Base-by-base conservation (phyloP, 2,113 vertebrate species). In the Isichthys henryi region DNA sequence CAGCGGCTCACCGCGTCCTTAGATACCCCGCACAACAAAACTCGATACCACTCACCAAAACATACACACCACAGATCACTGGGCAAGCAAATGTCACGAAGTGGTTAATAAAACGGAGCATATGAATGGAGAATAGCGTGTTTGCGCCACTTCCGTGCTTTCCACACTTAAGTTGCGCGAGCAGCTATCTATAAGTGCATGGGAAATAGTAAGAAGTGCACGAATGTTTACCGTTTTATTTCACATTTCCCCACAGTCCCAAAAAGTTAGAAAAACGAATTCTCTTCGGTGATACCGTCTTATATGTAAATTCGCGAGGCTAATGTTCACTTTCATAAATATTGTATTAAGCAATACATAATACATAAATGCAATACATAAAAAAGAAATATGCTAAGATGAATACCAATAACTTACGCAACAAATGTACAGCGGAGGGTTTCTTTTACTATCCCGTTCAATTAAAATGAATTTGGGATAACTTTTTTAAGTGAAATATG, bases 1-100 rank as follows among this genome's bases (percentile, higher is more conserved):
- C 84, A 89, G 58, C 49, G 52, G 89, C 70, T 86, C 87, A 53
- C 52, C 10, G 62, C 39, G 86, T 90, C 88, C 90, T 53, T 62
- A 82, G 88, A 88, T 84, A 87, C 86, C 53, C 27, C 58, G 89
- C 35, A 49, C 88, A 84, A 74, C 83, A 49, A 77, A 48, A 66
- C 39, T 88, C 82, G 82, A 83, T 80, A 53, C 19, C 53, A 86
- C 45, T 45, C 89, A 27, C 43, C 74, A 31, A 80, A 15, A 58
- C 82, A 52, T 43, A 66, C 86, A 89, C 53, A 88, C 88, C n/a
- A 19, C 49, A 8, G 80, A 9, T 74, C 46, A 48, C 49, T 5
- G 27, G 35, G n/a, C 21, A 31, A 89, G 21, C 23, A 49, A 82
- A 83, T 89, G 46, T 89, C 50, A n/a, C 48, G 53, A 43, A 52